Percentiles rank a stretch among this genome's conserved stretches.
These are phyloP conservation scores for Argyrosomus japonicus DNA, from an alignment of 2,113 vertebrate species.

Conservation along the genomic window DNA sequence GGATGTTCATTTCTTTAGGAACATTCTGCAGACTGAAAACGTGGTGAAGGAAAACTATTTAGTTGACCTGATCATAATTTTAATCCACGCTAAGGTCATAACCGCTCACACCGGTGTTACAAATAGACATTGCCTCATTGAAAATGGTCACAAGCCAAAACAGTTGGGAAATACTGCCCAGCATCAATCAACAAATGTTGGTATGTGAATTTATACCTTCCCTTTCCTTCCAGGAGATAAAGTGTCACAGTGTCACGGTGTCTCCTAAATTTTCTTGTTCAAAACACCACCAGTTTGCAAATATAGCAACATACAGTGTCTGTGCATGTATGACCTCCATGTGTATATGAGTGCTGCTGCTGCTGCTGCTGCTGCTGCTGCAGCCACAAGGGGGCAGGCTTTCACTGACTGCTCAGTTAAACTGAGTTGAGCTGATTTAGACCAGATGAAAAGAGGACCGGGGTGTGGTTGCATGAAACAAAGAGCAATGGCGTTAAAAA, in stretches of 20 bases:
- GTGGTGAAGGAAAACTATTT: too few species aligned
- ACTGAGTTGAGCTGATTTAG: neutral
- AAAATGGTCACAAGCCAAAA: neutral
- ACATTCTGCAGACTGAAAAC: too few species aligned
- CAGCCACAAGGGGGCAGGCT: slow-evolving; percentile 40
- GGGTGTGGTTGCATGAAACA: slow-evolving; percentile 8
- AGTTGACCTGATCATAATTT: too few species aligned
- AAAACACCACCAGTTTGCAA: slow-evolving; percentile 86
- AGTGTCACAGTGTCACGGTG: slow-evolving; percentile 66
- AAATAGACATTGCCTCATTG: neutral
- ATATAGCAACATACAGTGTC: neutral
- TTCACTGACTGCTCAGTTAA: neutral
- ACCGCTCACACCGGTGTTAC: neutral
- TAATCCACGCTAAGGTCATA: neutral
- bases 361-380: neutral
- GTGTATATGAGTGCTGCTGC: neutral
- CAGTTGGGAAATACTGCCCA: neutral
- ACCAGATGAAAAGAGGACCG: neutral
- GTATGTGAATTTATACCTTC: too few species aligned
- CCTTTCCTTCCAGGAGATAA: too few species aligned
- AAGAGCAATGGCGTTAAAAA: slow-evolving; percentile 2
- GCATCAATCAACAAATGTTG: neutral
- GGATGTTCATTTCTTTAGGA: too few species aligned
- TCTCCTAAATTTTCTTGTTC: slow-evolving; percentile 91
- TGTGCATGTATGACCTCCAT: neutral